A percentile compares a stretch with the other conserved stretches of the same genome.
phyloP scores from a whole-genome alignment of 1,140 invertebrate genomes.

The Drosophila mayri region DNA sequence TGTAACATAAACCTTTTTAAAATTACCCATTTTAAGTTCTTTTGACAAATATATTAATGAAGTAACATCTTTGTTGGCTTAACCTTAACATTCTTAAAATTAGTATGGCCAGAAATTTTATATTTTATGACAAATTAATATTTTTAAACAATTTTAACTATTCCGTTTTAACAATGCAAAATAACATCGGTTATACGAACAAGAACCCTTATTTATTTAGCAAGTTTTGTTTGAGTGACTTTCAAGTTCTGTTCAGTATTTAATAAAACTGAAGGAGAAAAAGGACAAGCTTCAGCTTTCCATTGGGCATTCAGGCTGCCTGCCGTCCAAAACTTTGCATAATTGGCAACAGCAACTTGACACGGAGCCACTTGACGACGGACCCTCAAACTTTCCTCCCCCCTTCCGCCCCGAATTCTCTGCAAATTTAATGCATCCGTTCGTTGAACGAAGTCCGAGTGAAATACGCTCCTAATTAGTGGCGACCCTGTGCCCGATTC shows the following conservation, averaged over 20 bases:
- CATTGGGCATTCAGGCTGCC: slow-evolving; percentile 20
- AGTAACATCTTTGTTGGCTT: not conserved
- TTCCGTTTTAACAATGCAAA: not conserved
- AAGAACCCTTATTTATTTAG: not conserved
- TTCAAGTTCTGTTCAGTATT: not conserved
- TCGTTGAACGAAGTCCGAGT: slow-evolving; percentile 42
- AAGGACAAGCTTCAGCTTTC: slow-evolving; percentile 17
- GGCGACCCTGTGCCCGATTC: slow-evolving; percentile 69
- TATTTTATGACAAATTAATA: not conserved
- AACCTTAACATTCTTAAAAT: not conserved
- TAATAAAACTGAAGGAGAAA: not conserved
- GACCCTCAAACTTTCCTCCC: slow-evolving; percentile 9
- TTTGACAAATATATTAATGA: too few species aligned
- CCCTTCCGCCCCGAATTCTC: not conserved
- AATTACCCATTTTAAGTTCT: not conserved
- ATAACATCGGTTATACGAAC: not conserved
- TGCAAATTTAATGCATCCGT: slow-evolving; percentile 66
- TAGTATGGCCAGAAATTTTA: too few species aligned
- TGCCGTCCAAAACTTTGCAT: slow-evolving; percentile 38
- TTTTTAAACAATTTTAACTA: not conserved
- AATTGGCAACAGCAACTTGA: slow-evolving; percentile 68
- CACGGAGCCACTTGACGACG: slow-evolving; percentile 44
- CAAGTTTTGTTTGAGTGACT: not conserved
- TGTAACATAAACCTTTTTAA: not conserved
- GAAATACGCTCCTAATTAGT: slow-evolving; percentile 74